A percentile compares a stretch with the other conserved stretches of the same genome.
Conservation (phyloP, 2,113 vertebrate genomes). For the Micronycteris hirsuta region DNA sequence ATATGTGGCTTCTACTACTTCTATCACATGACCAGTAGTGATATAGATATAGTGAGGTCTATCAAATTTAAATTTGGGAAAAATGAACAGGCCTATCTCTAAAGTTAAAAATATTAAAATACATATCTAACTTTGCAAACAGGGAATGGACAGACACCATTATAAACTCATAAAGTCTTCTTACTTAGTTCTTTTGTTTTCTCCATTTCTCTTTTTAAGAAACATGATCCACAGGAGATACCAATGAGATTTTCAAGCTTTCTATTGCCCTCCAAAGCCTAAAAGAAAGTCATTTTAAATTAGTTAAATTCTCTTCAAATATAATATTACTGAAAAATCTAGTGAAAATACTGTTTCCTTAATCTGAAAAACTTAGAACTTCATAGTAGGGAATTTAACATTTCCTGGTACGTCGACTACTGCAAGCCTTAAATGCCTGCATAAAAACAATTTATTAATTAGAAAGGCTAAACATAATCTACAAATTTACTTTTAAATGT, state of each 20-base stretch:
- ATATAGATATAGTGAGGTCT: not conserved
- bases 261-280: constrained; percentile 91
- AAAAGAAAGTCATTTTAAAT: constrained; percentile 49
- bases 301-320: not conserved
- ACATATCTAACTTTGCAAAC: not conserved
- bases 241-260: constrained; percentile 85
- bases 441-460: not conserved
- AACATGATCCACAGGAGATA: constrained; percentile 7
- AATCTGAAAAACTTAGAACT: constrained; percentile 22
- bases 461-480: constrained; percentile 3
- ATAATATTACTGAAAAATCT: not conserved
- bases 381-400: not conserved
- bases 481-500: constrained; percentile 23
- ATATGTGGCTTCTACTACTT: not conserved
- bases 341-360: not conserved
- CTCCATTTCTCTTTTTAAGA: constrained; percentile 79
- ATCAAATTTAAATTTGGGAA: not conserved
- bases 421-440: not conserved
- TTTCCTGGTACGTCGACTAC: not conserved
- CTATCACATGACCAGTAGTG: not conserved
- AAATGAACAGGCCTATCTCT: not conserved
- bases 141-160: not conserved
- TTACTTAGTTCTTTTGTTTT: constrained; percentile 84
- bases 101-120: not conserved
- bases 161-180: constrained; percentile 44